Evolutionary conservation across 2,797 vertebrate species (phyloP), one percentile per base, ranked within the genome.

Genomic region (Allobates femoralis): DNA sequence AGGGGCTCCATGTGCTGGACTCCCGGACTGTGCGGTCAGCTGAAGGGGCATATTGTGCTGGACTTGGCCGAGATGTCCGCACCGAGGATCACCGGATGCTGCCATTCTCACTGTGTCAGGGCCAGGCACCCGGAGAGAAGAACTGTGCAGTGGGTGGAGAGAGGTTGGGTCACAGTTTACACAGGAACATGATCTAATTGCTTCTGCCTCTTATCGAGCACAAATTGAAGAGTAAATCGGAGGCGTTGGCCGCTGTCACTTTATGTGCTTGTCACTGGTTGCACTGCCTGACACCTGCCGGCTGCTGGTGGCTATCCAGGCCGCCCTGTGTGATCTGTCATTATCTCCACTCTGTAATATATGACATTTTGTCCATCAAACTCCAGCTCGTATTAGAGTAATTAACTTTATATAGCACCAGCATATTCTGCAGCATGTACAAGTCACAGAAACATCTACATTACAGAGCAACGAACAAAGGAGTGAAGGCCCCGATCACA

Each of bases 21-120:
- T n/a, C n/a, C n/a, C n/a, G n/a, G n/a, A n/a, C n/a, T n/a, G n/a
- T n/a, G n/a, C n/a, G n/a, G n/a, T n/a, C n/a, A n/a, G n/a, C n/a
- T n/a, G n/a, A n/a, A n/a, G n/a, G n/a, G n/a, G n/a, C n/a, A n/a
- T n/a, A n/a, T n/a, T n/a, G n/a, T 30, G 50, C 30, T 32, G n/a
- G 30, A 26, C 16, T 11, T 10, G 14, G 41, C 41, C 15, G 67
- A 4, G 21, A 23, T 46, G 69, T 50, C 32, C n/a, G 34, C 23
- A 46, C 11, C 5, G 37, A 21, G 30, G 8, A 21, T 16, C 51
- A 5, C 23, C 23, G 7, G 2, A 51, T 12, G 5, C 10, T 8
- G 14, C 7, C 77, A 79, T 79, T 79, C 60, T 79, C 34, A 62
- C 55, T 21, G 5, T 41, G 77, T 79, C 77, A 79, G 56, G 41